Evolutionary conservation across 2,797 vertebrate genomes (phyloP), one percentile per base, ranked within the genome.

Genomic region (Periophthalmus magnuspinnatus): DNA sequence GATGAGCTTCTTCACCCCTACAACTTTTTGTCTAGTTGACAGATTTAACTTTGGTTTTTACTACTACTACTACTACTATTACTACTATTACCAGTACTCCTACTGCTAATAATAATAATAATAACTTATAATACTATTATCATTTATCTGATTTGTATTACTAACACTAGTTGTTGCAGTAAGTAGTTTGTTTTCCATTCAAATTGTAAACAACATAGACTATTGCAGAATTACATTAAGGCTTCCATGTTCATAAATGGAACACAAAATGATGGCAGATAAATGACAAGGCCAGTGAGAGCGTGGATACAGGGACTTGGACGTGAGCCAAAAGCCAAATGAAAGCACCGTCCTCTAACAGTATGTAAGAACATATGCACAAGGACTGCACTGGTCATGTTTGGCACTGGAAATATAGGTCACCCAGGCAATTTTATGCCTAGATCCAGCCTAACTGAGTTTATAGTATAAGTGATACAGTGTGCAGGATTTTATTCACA

Each of bases 221-320:
- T 24, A n/a, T 24, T 24, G 54, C 21, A 59, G 16, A 33, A n/a
- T 36, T 19, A 36, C 32, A 36, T 55, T 9, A 47, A 66, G 56
- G 8, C 64, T 41, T 24, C 16, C 11, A 57, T 57, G 54, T 52
- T 58, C n/a, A 24, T 57, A 64, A 45, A 65, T 16, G 57, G 22
- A 45, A 41, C 16, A n/a, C 11, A 65, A 65, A 70, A n/a, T 57
- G 59, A 72, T 52, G 80, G 69, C 33, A 21, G 65, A 59, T 65
- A 65, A 61, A 56, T 1, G 32, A 47, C 48, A 14, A 73, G 74
- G 65, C 70, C 68, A 72, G 72, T 55, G 61, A 57, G 68, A 72
- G 71, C 62, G 59, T 52, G 33, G 65, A 64, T 48, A 45, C 69
- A 73, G 62, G 55, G 57, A 74, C 63, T 57, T 81, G 80, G 70